Evolutionary conservation across 2,113 vertebrate species (phyloP).

Genomic region (Solea solea): DNA sequence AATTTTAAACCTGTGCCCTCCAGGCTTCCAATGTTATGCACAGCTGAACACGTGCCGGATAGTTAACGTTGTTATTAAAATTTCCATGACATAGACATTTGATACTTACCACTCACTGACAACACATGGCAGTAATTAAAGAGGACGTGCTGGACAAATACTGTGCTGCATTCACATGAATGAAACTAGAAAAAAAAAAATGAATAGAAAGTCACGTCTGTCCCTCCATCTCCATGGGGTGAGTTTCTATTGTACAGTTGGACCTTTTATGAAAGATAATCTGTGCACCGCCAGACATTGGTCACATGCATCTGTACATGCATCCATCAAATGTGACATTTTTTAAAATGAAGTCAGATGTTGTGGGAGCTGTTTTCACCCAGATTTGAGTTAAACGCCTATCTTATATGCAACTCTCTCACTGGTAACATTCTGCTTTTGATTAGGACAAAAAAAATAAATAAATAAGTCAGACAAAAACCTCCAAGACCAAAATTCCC

Average conservation of each 20-base stretch:
- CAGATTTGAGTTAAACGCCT: neutral
- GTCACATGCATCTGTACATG: neutral
- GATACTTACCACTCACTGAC: slow-evolving; percentile 11
- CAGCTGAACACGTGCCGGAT: neutral
- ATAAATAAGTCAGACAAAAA: neutral
- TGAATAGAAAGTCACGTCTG: too few relatives aligned
- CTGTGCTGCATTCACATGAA: neutral
- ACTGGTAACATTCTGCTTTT: slow-evolving; percentile 24
- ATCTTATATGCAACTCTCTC: neutral
- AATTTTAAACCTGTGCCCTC: neutral
- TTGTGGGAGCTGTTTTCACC: neutral
- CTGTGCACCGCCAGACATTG: neutral
- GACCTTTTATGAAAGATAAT: neutral
- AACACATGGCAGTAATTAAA: neutral
- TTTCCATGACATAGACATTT: slow-evolving; percentile 27
- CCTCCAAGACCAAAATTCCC: neutral
- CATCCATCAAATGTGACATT: neutral
- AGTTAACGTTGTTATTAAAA: slow-evolving; percentile 9
- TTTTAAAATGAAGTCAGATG: neutral
- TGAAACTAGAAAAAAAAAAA: neutral
- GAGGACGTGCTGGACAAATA: neutral
- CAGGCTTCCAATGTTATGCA: neutral
- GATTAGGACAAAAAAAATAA: slow-evolving; percentile 5
- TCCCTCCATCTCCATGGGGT: neutral
- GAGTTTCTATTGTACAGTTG: neutral